Conservation (phyloP, 1,140 invertebrate species). For the Portunus trituberculatus region DNA sequence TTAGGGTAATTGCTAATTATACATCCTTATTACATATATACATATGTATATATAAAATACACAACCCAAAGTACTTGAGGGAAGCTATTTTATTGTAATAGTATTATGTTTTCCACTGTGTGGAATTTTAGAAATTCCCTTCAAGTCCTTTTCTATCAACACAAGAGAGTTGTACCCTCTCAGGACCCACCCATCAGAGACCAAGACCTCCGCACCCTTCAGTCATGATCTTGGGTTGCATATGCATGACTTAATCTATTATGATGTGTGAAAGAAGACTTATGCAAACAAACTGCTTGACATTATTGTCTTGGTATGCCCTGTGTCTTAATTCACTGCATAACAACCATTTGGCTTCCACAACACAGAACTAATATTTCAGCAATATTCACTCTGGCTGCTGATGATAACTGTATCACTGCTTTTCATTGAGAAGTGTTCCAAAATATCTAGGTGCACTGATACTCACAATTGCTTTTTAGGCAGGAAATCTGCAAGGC, state of each 20-base stretch:
- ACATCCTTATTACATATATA: neutral
- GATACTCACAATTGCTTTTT: neutral
- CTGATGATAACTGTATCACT: neutral
- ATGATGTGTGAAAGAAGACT: neutral
- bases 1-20: neutral
- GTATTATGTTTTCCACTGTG: neutral
- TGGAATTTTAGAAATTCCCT: neutral
- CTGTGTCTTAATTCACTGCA: neutral
- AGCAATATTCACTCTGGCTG: neutral
- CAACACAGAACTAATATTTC: conserved; percentile 23
- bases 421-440: neutral
- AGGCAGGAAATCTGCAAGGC: neutral
- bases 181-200: neutral
- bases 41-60: neutral
- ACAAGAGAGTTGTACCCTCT: neutral
- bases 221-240: neutral
- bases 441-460: neutral
- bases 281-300: neutral
- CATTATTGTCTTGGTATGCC: conserved; percentile 11
- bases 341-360: neutral
- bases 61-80: neutral
- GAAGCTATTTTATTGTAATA: neutral
- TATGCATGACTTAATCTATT: neutral
- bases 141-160: neutral
- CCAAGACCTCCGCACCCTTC: neutral